Evolutionary conservation across 2,797 vertebrate species (phyloP), one percentile per base, ranked within the genome.

Genomic region (Siniperca undulata): DNA sequence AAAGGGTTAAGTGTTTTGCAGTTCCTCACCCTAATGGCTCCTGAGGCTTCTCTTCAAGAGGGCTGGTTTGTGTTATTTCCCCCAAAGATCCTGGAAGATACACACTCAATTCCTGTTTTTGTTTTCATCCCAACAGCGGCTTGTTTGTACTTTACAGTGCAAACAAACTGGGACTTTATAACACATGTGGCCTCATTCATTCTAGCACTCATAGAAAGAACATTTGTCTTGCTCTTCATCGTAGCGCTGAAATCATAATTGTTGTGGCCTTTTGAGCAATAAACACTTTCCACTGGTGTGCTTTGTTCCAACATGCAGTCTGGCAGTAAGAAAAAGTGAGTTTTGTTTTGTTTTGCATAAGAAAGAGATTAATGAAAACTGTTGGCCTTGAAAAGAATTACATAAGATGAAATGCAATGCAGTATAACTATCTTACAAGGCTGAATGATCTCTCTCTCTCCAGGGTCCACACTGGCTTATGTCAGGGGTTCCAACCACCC

Each of bases 1-100:
- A 92, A 94, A 92, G 93, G 91, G 93, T 93, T 93, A 92, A 93
- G 87, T 92, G 89, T 92, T 91, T 77, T 80, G 77, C 89, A 79
- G 86, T 86, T 91, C 84, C 77, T 90, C 86, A 82, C 75, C 80
- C 55, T 90, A 86, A 91, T 91, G 83, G 86, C 84, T 92, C 79
- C 77, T 69, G 80, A 70, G 78, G 74, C 70, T 81, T 88, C 61
- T 75, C 27, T 80, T 92, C 81, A 81, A 77, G 84, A 88, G 69
- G 71, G 70, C 60, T 73, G 72, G 76, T 80, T 86, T 81, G 61
- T 80, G 74, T 42, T 44, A 60, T 40, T 64, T 66, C 44, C 58
- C 36, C 16, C 38, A 27, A 58, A 83, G 69, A 86, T 87, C 74
- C 77, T 81, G 52, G 5, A 46, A 72, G 76, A 86, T 53, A 27